phyloP scores from a whole-genome alignment of 2,888 invertebrate genomes.

The Mythimna loreyi region DNA sequence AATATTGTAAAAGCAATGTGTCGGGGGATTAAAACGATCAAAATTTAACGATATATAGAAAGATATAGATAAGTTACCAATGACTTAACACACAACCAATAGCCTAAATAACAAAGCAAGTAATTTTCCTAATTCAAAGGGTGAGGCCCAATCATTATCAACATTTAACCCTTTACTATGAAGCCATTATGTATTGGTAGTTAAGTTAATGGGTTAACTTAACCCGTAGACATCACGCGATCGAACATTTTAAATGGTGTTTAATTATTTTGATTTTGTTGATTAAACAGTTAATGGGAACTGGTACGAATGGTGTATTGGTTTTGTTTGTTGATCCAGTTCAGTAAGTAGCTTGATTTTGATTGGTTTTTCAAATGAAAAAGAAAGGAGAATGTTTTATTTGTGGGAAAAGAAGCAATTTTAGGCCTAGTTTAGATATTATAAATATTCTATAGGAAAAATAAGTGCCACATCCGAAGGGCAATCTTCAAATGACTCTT shows the following conservation, averaged over 20 bases:
- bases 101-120: conserved; percentile 63
- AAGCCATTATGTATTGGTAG: conserved; percentile 84
- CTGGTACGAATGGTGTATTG: conserved; percentile 21
- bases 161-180: conserved; percentile 82
- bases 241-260: conserved; percentile 67
- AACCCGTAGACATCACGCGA: conserved; percentile 80
- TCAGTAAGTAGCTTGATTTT: neutral
- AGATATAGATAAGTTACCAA: conserved; percentile 1
- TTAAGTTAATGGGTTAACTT: conserved; percentile 83
- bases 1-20: too few species aligned
- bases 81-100: conserved; percentile 19
- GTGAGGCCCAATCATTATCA: conserved; percentile 80
- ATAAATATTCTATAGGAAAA: too few species aligned
- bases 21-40: too few species aligned
- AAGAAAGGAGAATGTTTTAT: too few species aligned
- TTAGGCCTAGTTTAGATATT: too few species aligned
- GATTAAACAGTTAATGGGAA: conserved; percentile 47
- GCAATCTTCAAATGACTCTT: too few species aligned
- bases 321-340: conserved; percentile 2
- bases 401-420: too few species aligned
- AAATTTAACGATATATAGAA: too few species aligned
- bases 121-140: conserved; percentile 72
- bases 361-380: too few species aligned
- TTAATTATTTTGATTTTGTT: conserved; percentile 59
- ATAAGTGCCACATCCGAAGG: too few species aligned